Evolutionary conservation across 2,888 invertebrate species (phyloP).

Genomic region (Perizoma flavofasciatum): DNA sequence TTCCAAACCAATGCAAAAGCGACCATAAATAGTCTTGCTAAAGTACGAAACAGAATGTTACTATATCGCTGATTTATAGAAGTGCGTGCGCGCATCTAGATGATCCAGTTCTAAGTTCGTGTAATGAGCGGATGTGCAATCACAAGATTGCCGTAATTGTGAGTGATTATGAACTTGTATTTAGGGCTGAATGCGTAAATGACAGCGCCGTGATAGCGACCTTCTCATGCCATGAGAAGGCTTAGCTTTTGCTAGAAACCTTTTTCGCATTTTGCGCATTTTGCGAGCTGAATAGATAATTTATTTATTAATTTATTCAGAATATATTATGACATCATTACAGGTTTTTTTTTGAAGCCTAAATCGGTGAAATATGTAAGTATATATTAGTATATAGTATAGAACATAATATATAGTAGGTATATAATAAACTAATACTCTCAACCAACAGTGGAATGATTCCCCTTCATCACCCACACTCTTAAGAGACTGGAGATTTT

Average conservation of each 20-base stretch:
- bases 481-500: too few relatives aligned
- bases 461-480: too few relatives aligned
- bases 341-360: too few relatives aligned
- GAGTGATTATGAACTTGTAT: conserved; percentile 26
- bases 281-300: too few relatives aligned
- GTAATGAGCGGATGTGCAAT: conserved; percentile 34
- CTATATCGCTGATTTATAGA: background rate
- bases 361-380: too few relatives aligned
- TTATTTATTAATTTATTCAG: too few relatives aligned
- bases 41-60: conserved; percentile 10
- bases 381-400: too few relatives aligned
- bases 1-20: conserved; percentile 11
- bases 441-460: too few relatives aligned
- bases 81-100: conserved; percentile 38
- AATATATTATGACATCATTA: too few relatives aligned
- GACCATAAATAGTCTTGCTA: conserved; percentile 13
- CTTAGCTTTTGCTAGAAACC: conserved; percentile 3
- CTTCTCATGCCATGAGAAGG: conserved; percentile 10
- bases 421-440: too few relatives aligned
- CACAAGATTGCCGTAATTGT: conserved; percentile 32
- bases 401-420: too few relatives aligned
- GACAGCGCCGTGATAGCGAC: background rate
- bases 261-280: background rate
- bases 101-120: conserved; percentile 32
- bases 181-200: conserved; percentile 28